Conservation (phyloP, 2,888 invertebrate species). For the Clistopyga incitator region DNA sequence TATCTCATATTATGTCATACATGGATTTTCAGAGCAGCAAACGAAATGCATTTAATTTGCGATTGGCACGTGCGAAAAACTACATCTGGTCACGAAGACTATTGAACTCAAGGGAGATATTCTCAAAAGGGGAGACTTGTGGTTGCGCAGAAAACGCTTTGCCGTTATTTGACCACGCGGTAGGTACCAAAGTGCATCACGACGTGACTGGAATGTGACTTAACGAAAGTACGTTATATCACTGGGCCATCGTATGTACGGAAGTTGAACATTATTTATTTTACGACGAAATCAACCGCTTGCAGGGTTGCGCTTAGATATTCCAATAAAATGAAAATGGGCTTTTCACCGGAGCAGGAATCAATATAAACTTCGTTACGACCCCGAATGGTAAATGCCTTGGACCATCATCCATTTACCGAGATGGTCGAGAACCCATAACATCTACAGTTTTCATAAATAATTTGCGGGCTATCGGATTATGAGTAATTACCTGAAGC, state of each 20-base stretch:
- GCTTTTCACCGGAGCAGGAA: no score
- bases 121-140: conserved; percentile 14
- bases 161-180: conserved; percentile 25
- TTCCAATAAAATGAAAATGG: not conserved
- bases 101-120: conserved; percentile 1
- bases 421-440: not conserved
- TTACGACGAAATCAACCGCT: not conserved
- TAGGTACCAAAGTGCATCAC: conserved; percentile 25
- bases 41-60: not conserved
- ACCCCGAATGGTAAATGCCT: not conserved
- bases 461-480: not conserved
- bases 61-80: not conserved
- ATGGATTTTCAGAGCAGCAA: not conserved
- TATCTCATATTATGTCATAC: no score
- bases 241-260: not conserved
- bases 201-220: conserved; percentile 39
- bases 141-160: not conserved
- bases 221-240: no score
- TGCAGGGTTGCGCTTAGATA: not conserved
- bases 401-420: not conserved
- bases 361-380: not conserved
- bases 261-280: not conserved
- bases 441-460: not conserved
- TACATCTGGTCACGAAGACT: conserved; percentile 1
- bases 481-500: conserved; percentile 83